phyloP scores from a whole-genome alignment of 1,140 invertebrate species.

The Psilanteris sp. region DNA sequence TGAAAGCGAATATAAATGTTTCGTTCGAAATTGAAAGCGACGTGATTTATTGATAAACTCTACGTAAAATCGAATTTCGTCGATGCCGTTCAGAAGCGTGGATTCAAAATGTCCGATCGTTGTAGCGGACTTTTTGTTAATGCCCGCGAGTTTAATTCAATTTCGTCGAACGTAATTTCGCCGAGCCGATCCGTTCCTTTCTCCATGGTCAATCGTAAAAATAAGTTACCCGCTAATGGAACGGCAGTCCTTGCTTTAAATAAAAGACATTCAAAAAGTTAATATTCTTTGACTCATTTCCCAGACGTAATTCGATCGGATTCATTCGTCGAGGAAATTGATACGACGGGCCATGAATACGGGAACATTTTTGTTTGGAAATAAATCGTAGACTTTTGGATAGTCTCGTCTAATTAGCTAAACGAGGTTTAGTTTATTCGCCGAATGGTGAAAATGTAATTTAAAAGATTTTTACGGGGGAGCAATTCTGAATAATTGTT shows the following conservation, averaged over 20 bases:
- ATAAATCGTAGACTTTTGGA: no score
- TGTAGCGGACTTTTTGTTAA: no score
- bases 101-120: constrained; percentile 15
- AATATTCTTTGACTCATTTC: constrained; percentile 46
- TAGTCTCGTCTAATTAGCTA: no score
- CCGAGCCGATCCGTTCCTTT: no score
- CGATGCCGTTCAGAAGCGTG: constrained; percentile 2
- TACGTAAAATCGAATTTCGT: background rate
- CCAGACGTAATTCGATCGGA: constrained; percentile 26
- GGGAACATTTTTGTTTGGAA: no score
- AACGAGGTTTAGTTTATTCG: no score
- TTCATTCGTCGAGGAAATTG: constrained; percentile 17
- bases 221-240: background rate
- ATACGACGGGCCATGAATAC: constrained; percentile 16
- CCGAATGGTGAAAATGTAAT: no score
- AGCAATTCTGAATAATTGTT: no score
- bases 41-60: constrained; percentile 14
- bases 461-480: no score
- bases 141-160: no score
- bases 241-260: constrained; percentile 13
- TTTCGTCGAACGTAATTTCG: no score
- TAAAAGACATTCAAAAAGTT: constrained; percentile 27
- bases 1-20: constrained; percentile 33
- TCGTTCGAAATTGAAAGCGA: constrained; percentile 24
- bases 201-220: background rate